Percentiles rank a stretch among this genome's conserved stretches.
phyloP scores from a whole-genome alignment of 92 coral and sea anemone species.

The Bergia puertoricense region DNA sequence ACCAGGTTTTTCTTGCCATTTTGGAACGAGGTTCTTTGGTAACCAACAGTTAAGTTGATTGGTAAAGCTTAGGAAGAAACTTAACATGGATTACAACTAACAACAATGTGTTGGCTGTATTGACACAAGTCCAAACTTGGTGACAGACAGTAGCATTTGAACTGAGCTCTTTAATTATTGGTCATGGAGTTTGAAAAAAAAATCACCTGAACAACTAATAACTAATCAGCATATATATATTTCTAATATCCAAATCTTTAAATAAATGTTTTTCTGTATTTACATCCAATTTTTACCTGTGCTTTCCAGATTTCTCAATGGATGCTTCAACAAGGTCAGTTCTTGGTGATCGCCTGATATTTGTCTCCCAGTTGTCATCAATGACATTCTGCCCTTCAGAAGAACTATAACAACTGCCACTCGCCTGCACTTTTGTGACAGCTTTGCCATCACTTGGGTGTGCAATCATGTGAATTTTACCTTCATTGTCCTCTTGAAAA shows the following conservation, averaged over 20 bases:
- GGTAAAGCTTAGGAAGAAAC: no score
- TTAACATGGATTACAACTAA: no score
- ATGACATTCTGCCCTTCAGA: neutral
- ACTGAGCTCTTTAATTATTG: no score
- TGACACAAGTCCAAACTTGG: no score
- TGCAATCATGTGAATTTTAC: constrained; percentile 73
- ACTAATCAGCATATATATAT: no score
- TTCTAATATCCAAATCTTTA: neutral
- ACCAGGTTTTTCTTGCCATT: no score
- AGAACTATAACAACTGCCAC: neutral
- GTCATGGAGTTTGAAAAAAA: no score
- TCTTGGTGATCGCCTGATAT: neutral
- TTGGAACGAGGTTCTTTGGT: no score
- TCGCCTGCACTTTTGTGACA: neutral
- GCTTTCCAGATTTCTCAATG: neutral
- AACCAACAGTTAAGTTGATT: no score
- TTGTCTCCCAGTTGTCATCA: neutral
- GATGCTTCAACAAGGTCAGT: neutral
- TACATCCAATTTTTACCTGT: neutral
- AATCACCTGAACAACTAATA: no score
- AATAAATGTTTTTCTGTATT: neutral
- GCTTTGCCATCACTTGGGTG: constrained; percentile 56
- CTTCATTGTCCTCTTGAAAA: constrained; percentile 76
- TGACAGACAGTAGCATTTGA: no score
- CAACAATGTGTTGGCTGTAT: no score